These are phyloP conservation scores for Trinectes maculatus DNA, from an alignment of 2,113 vertebrate genomes.

Conservation along the genomic window DNA sequence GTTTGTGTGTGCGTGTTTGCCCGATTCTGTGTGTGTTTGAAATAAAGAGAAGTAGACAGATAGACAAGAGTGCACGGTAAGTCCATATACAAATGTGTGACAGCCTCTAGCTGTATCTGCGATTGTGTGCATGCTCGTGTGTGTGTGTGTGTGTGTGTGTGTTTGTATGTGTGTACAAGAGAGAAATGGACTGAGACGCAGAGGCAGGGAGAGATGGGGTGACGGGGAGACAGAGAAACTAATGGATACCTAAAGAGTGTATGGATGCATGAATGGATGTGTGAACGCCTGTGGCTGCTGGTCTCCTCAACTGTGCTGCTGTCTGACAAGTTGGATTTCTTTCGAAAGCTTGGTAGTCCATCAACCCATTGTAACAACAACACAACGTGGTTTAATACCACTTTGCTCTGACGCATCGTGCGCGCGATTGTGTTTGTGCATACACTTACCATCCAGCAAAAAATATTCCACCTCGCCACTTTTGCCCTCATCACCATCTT, in stretches of 20 bases:
- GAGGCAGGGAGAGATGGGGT: constrained; percentile 29
- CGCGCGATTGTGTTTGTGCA: not conserved
- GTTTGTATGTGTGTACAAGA: constrained; percentile 17
- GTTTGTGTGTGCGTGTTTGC: not conserved
- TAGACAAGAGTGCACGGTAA: constrained; percentile 59
- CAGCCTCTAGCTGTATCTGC: constrained; percentile 51
- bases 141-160: constrained; percentile 41
- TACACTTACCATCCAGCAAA: constrained; percentile 86
- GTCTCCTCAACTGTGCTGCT: constrained; percentile 47
- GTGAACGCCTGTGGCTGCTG: constrained; percentile 59
- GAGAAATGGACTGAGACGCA: constrained; percentile 6
- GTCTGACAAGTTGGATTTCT: constrained; percentile 55
- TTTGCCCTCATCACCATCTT: constrained; percentile 85
- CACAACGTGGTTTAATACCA: constrained; percentile 39
- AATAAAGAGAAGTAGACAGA: constrained; percentile 69
- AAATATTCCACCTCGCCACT: constrained; percentile 88
- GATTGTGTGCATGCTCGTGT: constrained; percentile 34
- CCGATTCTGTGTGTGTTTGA: constrained; percentile 47
- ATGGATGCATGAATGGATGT: constrained; percentile 68
- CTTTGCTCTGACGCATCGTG: not conserved
- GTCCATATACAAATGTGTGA: constrained; percentile 66
- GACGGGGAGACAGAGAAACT: constrained; percentile 57
- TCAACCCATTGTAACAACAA: constrained; percentile 42
- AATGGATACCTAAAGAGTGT: constrained; percentile 68
- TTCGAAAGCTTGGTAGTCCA: constrained; percentile 26